phyloP scores from a whole-genome alignment of 2,888 invertebrate species.

The Piscicola geometra region DNA sequence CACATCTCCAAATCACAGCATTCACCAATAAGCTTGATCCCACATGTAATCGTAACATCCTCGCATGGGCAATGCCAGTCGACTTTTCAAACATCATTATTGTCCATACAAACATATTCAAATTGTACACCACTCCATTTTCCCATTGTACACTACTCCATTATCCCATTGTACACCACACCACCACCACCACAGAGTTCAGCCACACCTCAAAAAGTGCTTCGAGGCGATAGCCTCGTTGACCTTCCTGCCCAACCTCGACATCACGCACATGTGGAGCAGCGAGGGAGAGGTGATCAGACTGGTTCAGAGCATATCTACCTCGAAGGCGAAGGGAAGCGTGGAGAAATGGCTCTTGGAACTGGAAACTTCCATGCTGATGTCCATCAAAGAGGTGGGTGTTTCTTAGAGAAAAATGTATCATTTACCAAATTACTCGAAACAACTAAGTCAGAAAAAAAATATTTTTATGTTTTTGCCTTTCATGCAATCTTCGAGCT shows the following conservation, averaged over 20 bases:
- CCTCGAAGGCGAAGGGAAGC: slow-evolving; percentile 73
- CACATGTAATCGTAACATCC: too few species aligned
- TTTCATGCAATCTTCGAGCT: not conserved
- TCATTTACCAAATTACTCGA: not conserved
- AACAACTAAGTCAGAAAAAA: not conserved
- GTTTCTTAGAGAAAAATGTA: not conserved
- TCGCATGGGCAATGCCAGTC: too few species aligned
- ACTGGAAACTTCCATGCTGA: slow-evolving; percentile 79
- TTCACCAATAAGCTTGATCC: too few species aligned
- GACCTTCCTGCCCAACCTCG: slow-evolving; percentile 56
- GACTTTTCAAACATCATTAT: too few species aligned
- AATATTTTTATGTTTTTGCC: too few species aligned
- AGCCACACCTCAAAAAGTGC: slow-evolving; percentile 58
- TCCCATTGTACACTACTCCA: too few species aligned
- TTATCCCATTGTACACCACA: too few species aligned
- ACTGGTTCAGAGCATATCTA: slow-evolving; percentile 55
- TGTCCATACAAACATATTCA: too few species aligned
- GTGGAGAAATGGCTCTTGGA: slow-evolving; percentile 93
- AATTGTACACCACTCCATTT: too few species aligned
- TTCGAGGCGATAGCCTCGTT: slow-evolving; percentile 57
- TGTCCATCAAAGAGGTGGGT: slow-evolving; percentile 71
- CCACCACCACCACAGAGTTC: slow-evolving; percentile 49
- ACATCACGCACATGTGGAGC: slow-evolving; percentile 58
- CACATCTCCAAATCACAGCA: too few species aligned
- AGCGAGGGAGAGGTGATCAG: slow-evolving; percentile 56